Conservation (phyloP, 2,888 invertebrate species). For the Chesias legatella region DNA sequence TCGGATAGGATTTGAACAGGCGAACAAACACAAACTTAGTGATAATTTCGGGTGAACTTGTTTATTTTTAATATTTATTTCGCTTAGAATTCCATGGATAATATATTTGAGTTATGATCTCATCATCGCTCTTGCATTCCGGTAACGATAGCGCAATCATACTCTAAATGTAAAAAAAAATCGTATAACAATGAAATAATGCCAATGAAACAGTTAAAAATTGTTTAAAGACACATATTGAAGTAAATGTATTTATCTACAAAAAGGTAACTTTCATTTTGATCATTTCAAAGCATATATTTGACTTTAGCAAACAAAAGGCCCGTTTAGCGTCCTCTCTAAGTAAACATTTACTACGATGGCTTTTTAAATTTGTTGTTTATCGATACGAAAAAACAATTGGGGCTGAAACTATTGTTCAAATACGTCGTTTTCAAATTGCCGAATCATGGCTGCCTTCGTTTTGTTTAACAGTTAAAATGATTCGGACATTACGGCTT, state of each 20-base stretch:
- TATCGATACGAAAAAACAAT: constrained; percentile 42
- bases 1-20: no score
- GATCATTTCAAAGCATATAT: constrained; percentile 16
- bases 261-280: constrained; percentile 9
- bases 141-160: no score
- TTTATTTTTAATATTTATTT: no score
- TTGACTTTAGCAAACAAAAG: constrained; percentile 15
- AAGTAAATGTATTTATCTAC: constrained; percentile 2
- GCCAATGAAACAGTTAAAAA: no score
- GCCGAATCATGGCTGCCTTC: constrained; percentile 57
- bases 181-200: no score
- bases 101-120: no score
- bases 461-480: constrained; percentile 66
- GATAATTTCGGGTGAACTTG: no score
- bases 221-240: no score
- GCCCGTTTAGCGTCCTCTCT: constrained; percentile 14
- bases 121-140: no score
- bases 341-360: constrained; percentile 13
- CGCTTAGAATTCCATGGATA: no score
- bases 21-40: no score
- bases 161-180: no score
- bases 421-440: constrained; percentile 42
- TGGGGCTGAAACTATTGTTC: constrained; percentile 48
- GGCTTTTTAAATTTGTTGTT: constrained; percentile 16
- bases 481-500: constrained; percentile 68